phyloP scores from a whole-genome alignment of 2,797 vertebrate species.

The Dendrocincla tyrannina region DNA sequence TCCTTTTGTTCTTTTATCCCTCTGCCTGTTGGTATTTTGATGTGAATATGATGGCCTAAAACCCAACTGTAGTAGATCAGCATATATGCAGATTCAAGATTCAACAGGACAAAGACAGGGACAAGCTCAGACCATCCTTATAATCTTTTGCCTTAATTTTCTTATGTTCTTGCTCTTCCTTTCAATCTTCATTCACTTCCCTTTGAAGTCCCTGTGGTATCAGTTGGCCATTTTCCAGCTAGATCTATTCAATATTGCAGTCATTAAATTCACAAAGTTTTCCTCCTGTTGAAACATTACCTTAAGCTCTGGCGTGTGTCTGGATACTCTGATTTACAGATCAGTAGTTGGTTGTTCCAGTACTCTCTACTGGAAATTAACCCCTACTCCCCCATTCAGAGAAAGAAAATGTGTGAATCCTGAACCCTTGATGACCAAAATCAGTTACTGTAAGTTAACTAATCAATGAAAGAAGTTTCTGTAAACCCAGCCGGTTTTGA shows the following conservation, averaged over 20 bases:
- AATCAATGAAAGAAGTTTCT: background rate
- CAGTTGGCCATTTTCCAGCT: background rate
- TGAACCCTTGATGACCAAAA: background rate
- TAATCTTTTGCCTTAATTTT: background rate
- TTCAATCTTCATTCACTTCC: background rate
- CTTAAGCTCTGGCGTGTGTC: background rate
- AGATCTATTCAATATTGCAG: background rate
- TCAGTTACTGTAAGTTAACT: background rate
- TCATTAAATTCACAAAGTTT: background rate
- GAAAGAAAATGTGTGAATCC: background rate
- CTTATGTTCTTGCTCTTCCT: background rate
- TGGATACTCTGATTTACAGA: background rate
- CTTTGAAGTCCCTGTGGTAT: background rate
- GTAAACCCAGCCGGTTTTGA: background rate
- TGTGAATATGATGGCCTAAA: background rate
- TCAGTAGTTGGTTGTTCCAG: background rate
- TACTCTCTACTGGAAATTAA: background rate
- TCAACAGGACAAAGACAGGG: background rate
- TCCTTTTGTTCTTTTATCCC: background rate
- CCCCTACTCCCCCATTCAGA: background rate
- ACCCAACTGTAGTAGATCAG: rapidly evolving
- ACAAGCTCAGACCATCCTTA: background rate
- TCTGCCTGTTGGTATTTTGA: background rate
- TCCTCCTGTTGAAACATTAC: background rate
- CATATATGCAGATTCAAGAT: background rate